Base-by-base conservation (phyloP, 1,140 invertebrate species). In the Drosophila subpulchrella region DNA sequence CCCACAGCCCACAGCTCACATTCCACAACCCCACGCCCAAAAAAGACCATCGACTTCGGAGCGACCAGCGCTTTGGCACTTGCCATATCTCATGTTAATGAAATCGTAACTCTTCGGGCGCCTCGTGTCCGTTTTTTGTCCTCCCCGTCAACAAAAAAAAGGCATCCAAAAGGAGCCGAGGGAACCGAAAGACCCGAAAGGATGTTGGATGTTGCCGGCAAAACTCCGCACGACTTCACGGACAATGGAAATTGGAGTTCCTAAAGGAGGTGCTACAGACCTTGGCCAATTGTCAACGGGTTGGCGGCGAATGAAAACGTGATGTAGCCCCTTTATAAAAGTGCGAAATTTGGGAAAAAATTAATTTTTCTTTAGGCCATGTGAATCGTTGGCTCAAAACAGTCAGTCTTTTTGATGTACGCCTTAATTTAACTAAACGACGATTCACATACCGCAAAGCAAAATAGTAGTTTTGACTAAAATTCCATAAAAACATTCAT, bases 51-150 rank as follows among this genome's bases (percentile, higher is more conserved):
- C 15, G 39, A 47, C 20, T 59, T 27, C 57, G 36, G 59, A 51
- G 10, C 51, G 67, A 71, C 36, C 67, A 48, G 41, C 51, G 67
- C 67, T 46, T 50, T 76, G 72, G 72, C 80, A 88, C 77, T 88
- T 71, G 84, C 84, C 85, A 89, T 89, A 89, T 89, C 85, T 89
- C 85, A 89, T 89, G 81, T 89, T 89, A 89, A 89, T 89, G 84
- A 89, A 89, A 89, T 89, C 84, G 84, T 89, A 89, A 89, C 84
- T 90, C 85, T 89, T 89, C 80, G 74, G 75, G 81, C 65, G 65
- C 77, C 77, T 80, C 76, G 82, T 89, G 83, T 89, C 79, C 84
- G 80, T 89, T 88, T 88, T 86, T 77, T 83, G 70, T 73, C 54
- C 36, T 20, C 61, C 74, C 56, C 10, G 11, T 30, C 79, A 53